Conservation (phyloP, 2,888 invertebrate species). For the Pardosa pseudoannulata region DNA sequence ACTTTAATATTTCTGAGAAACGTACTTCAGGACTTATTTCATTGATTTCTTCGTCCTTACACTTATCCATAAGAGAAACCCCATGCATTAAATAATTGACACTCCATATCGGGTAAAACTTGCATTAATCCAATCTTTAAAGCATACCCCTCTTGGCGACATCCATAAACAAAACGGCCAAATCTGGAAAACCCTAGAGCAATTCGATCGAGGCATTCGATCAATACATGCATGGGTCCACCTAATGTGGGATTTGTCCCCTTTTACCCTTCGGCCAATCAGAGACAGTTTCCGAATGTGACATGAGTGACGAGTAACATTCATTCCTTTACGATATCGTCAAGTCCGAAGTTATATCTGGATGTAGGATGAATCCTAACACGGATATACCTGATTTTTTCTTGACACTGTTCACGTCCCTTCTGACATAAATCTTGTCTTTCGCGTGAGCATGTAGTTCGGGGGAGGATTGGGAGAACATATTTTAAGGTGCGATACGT, state of each 20-base stretch:
- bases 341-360: neutral
- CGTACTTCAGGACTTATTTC: no score
- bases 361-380: conserved; percentile 10
- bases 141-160: neutral
- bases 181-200: neutral
- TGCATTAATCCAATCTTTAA: no score
- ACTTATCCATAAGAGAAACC: no score
- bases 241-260: conserved; percentile 71
- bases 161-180: neutral
- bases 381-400: conserved; percentile 5
- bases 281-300: conserved; percentile 62
- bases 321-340: conserved; percentile 43
- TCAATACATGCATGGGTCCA: conserved; percentile 66
- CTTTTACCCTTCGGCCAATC: conserved; percentile 71
- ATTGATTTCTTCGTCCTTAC: no score
- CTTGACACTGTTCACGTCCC: neutral
- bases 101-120: no score
- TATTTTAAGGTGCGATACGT: neutral
- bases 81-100: no score
- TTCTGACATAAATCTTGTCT: conserved; percentile 4
- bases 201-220: conserved; percentile 35
- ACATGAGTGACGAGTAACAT: conserved; percentile 63
- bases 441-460: neutral
- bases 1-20: no score
- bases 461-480: neutral